A percentile compares a stretch with the other conserved stretches of the same genome.
Evolutionary conservation across 2,888 invertebrate genomes (phyloP).

Genomic region (Leucozona laternaria): DNA sequence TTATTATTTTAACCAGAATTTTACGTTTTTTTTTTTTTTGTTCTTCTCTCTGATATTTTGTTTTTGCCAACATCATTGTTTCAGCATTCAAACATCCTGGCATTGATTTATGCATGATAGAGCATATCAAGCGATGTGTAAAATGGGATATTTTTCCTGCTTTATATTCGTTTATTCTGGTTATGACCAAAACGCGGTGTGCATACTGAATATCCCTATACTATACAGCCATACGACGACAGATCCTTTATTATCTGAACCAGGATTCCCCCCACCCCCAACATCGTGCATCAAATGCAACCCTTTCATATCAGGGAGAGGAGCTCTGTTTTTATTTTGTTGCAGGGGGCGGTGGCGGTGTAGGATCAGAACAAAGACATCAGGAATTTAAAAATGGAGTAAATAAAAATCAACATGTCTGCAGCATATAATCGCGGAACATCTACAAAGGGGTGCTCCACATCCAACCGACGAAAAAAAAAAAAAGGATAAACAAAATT

Average conservation of each 20-base stretch:
- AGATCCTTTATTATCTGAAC: slow-evolving; percentile 70
- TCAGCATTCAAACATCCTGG: slow-evolving; percentile 76
- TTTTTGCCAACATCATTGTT: slow-evolving; percentile 64
- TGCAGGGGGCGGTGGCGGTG: background rate
- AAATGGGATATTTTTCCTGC: slow-evolving; percentile 80
- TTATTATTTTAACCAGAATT: slow-evolving; percentile 61
- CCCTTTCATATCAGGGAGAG: slow-evolving; percentile 8
- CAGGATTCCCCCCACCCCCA: slow-evolving; percentile 3
- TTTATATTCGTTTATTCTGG: slow-evolving; percentile 76
- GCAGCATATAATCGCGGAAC: slow-evolving; percentile 67
- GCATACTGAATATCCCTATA: slow-evolving; percentile 28
- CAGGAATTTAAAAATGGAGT: slow-evolving; percentile 61
- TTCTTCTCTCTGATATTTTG: slow-evolving; percentile 50
- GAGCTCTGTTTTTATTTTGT: slow-evolving; percentile 22
- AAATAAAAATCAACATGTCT: slow-evolving; percentile 76
- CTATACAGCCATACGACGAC: background rate
- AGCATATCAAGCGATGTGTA: slow-evolving; percentile 81
- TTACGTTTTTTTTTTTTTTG: slow-evolving; percentile 32
- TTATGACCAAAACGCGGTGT: slow-evolving; percentile 40
- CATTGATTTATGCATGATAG: slow-evolving; percentile 82
- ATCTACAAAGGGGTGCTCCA: slow-evolving; percentile 68
- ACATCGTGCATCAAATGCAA: slow-evolving; percentile 26
- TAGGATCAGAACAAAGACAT: slow-evolving; percentile 60
- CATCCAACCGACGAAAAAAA: background rate
- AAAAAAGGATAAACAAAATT: slow-evolving; percentile 18